Percentiles rank a stretch among this genome's conserved stretches.
Conservation (phyloP, 2,888 invertebrate species). For the Hirtodrosophila trivittata region DNA sequence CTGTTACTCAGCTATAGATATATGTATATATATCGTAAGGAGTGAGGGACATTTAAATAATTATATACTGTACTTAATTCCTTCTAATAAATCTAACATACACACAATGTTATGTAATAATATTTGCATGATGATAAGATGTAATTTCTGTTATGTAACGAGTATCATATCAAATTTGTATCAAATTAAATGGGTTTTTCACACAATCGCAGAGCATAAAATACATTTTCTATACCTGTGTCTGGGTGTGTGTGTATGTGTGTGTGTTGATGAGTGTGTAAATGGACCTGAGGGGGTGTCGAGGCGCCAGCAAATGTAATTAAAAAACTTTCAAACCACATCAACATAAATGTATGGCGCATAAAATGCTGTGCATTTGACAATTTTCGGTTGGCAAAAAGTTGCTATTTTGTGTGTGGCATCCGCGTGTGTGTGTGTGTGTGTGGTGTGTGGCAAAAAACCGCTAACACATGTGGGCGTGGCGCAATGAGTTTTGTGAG, state of each 20-base stretch:
- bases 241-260: conserved; percentile 8
- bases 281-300: conserved; percentile 2
- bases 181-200: conserved; percentile 77
- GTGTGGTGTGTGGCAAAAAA: conserved; percentile 26
- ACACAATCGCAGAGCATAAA: conserved; percentile 55
- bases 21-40: neutral
- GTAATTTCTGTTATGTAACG: conserved; percentile 30
- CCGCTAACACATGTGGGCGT: conserved; percentile 55
- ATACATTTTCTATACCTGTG: conserved; percentile 23
- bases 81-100: neutral
- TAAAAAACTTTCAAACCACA: conserved; percentile 79
- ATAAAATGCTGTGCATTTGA: conserved; percentile 72
- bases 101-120: conserved; percentile 1
- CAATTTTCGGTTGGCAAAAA: conserved; percentile 71
- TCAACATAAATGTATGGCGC: conserved; percentile 76
- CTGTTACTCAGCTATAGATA: conserved; percentile 1
- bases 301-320: conserved; percentile 67
- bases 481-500: conserved; percentile 47
- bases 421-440: conserved; percentile 16
- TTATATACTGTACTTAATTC: no score
- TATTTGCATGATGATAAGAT: conserved; percentile 38
- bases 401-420: conserved; percentile 58
- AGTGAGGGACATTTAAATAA: no score
- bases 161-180: conserved; percentile 70
- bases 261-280: neutral